Base-by-base conservation (phyloP, 2,113 vertebrate genomes). In the Ibidorhyncha struthersii region DNA sequence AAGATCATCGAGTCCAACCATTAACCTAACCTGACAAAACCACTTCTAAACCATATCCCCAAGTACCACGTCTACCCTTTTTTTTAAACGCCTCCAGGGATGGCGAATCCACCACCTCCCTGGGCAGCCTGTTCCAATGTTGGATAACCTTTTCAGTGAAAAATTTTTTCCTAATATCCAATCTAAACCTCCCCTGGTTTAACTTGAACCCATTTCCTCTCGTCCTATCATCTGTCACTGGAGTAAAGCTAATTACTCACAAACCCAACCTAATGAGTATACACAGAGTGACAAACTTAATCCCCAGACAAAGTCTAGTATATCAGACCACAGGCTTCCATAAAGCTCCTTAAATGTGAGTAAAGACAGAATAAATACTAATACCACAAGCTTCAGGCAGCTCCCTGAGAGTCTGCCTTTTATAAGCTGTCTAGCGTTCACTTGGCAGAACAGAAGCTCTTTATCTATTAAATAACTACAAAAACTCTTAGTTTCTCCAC, bases 231-330 rank as follows among this genome's bases (percentile, higher is more conserved):
- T n/a, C n/a, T n/a, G n/a, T n/a, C n/a, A n/a, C n/a, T n/a, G n/a
- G n/a, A n/a, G n/a, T 47, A 66, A 62, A 85, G 34, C 47, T 70
- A n/a, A 70, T 36, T 8, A 30, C 30, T 76, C 79, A 41, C 12
- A 32, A 69, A 78, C 7, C 2, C 47, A 63, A 43, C 9, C 26
- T 32, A 29, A 66, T 4, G 16, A 58, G 63, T 21, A 3, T 0
- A 30, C 21, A 12, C n/a, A 52, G 40, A 69, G 0, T 11, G 30
- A 30, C 3, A 1, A 71, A 8, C 36, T 1, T 50, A 53, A 21
- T 52, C 69, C 79, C 56, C 47, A 56, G 32, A 69, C 26, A 63
- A 5, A 84, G 41, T 10, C 12, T 43, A 17, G 20, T 6, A 4
- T 5, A 20, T 38, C n/a, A 67, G 20, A 79, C 8, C 43, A 29